Percentiles rank a stretch among this genome's conserved stretches.
Conservation (phyloP, 64 coral and sea anemone species). For the Catalaphyllia jardinei region DNA sequence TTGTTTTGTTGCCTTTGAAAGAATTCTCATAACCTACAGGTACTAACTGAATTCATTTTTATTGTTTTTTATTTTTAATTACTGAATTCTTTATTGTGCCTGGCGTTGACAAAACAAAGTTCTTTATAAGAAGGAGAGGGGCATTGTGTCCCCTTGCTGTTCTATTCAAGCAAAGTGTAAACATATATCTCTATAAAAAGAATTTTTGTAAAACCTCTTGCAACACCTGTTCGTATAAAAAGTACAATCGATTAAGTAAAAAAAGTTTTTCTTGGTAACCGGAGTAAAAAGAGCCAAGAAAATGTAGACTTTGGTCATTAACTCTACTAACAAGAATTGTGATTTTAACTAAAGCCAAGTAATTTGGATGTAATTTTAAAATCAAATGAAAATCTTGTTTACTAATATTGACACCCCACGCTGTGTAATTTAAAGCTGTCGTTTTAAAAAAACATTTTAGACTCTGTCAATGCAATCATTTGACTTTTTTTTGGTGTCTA, state of each 20-base stretch:
- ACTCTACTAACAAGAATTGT: neutral
- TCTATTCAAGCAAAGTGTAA: constrained; percentile 8
- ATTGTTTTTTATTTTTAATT: neutral
- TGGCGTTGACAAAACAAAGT: neutral
- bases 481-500: neutral
- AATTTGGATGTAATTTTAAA: neutral
- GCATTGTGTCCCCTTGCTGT: neutral
- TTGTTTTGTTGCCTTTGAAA: neutral
- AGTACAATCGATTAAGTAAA: no score
- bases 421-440: neutral
- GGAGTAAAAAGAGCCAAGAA: neutral
- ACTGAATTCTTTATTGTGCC: neutral
- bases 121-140: neutral
- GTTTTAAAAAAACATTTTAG: neutral
- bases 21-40: neutral
- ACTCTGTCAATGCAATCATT: neutral
- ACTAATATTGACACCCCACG: neutral
- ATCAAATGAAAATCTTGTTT: neutral
- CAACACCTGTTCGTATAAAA: neutral
- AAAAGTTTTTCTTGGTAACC: neutral
- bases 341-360: neutral
- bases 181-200: neutral
- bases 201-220: neutral
- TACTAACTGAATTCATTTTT: neutral
- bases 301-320: neutral